Percentiles rank a stretch among this genome's conserved stretches.
phyloP scores from a whole-genome alignment of 2,797 vertebrate genomes.

The Esox masquinongy region DNA sequence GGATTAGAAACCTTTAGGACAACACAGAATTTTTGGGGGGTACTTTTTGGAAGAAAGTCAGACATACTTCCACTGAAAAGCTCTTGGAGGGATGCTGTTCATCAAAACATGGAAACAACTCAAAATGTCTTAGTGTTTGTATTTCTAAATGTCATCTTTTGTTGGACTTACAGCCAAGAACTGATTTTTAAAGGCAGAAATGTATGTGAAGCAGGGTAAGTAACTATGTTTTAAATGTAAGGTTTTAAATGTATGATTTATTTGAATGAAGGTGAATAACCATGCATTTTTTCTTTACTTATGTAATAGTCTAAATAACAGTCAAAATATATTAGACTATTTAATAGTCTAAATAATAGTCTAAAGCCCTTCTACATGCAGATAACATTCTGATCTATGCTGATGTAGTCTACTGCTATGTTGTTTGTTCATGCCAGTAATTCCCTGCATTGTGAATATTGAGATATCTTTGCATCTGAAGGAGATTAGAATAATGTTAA shows the following conservation, averaged over 20 bases:
- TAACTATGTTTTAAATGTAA: background rate
- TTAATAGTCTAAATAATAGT: background rate
- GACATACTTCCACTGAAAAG: background rate
- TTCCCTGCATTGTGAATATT: background rate
- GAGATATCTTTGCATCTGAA: background rate
- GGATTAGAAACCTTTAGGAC: background rate
- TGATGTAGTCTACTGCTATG: background rate
- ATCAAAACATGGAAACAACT: slow-evolving; percentile 11
- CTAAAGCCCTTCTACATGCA: background rate
- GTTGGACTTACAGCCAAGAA: slow-evolving; percentile 5
- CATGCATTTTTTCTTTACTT: background rate
- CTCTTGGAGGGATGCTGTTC: slow-evolving; percentile 3
- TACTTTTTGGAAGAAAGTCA: background rate
- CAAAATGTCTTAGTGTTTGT: background rate
- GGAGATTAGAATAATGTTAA: background rate
- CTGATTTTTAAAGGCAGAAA: slow-evolving; percentile 16
- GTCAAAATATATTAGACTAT: background rate
- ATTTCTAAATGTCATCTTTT: slow-evolving; percentile 4
- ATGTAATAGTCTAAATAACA: background rate
- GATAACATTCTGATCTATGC: background rate
- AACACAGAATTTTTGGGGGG: background rate
- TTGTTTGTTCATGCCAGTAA: background rate
- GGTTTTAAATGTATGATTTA: background rate
- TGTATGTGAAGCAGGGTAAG: slow-evolving; percentile 25
- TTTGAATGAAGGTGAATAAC: background rate